Conservation (phyloP, 1,140 invertebrate genomes). For the Leptinotarsa lineolata region DNA sequence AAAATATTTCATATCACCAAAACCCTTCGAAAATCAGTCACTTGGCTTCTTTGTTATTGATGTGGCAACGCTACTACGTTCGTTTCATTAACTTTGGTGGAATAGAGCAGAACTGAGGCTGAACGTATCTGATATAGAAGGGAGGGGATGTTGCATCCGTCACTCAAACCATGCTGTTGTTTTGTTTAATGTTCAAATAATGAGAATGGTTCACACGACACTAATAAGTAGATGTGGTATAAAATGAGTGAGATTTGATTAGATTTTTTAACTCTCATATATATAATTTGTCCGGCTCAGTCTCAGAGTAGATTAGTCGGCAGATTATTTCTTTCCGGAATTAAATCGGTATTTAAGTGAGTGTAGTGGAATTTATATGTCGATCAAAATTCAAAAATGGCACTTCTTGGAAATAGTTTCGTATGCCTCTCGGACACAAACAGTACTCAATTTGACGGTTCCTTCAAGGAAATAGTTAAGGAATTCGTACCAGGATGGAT, state of each 20-base stretch:
- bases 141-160: constrained; percentile 19
- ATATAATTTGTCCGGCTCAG: constrained; percentile 51
- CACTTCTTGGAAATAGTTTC: constrained; percentile 41
- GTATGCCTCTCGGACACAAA: constrained; percentile 42
- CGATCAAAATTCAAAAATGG: constrained; percentile 33
- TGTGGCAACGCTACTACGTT: too few relatives aligned
- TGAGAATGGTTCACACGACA: constrained; percentile 27
- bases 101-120: neutral
- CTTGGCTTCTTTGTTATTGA: too few relatives aligned
- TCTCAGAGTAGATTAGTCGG: constrained; percentile 57
- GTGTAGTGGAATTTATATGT: constrained; percentile 7
- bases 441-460: constrained; percentile 32
- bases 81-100: constrained; percentile 7
- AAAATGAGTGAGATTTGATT: constrained; percentile 36
- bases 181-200: neutral
- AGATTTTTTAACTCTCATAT: constrained; percentile 26
- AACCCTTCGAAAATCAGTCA: too few relatives aligned
- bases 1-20: too few relatives aligned
- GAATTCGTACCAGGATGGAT: constrained; percentile 44
- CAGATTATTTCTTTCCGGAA: constrained; percentile 18
- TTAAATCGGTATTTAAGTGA: neutral
- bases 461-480: constrained; percentile 34
- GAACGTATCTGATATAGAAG: neutral
- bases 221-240: constrained; percentile 13
- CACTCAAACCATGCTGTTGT: constrained; percentile 20